Evolutionary conservation across 2,113 vertebrate species (phyloP).

Genomic region (Aspiorhynchus laticeps): DNA sequence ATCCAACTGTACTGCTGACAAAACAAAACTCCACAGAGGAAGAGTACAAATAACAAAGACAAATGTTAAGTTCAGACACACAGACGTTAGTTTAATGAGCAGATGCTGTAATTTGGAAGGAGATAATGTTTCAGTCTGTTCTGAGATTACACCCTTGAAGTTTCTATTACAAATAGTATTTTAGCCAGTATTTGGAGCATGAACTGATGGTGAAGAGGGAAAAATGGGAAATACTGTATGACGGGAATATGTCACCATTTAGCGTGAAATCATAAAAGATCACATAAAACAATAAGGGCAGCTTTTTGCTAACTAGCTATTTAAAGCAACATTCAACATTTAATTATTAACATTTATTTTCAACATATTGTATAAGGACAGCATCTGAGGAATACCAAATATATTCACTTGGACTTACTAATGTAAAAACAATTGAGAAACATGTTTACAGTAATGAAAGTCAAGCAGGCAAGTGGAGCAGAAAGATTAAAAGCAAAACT

Average conservation of each 20-base stretch:
- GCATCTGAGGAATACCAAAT: neutral
- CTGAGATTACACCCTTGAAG: constrained; percentile 15
- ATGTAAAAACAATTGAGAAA: neutral
- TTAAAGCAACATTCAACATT: neutral
- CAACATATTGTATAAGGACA: neutral
- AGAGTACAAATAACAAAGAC: constrained; percentile 5
- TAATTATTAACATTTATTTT: neutral
- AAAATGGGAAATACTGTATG: neutral
- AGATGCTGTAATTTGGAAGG: constrained; percentile 51
- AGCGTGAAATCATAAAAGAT: neutral
- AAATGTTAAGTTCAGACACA: constrained; percentile 45
- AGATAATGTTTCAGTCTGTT: constrained; percentile 57
- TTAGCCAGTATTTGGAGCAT: neutral
- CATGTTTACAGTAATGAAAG: neutral
- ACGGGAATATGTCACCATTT: neutral
- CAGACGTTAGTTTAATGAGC: constrained; percentile 60
- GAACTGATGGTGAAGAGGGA: neutral
- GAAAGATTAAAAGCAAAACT: neutral
- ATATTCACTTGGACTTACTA: neutral
- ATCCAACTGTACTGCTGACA: neutral
- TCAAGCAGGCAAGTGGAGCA: neutral
- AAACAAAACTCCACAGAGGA: neutral
- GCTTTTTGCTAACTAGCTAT: too few relatives aligned
- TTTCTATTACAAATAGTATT: constrained; percentile 32
- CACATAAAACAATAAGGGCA: neutral